phyloP scores from a whole-genome alignment of 2,113 vertebrate genomes.

The Lamprotornis superbus region DNA sequence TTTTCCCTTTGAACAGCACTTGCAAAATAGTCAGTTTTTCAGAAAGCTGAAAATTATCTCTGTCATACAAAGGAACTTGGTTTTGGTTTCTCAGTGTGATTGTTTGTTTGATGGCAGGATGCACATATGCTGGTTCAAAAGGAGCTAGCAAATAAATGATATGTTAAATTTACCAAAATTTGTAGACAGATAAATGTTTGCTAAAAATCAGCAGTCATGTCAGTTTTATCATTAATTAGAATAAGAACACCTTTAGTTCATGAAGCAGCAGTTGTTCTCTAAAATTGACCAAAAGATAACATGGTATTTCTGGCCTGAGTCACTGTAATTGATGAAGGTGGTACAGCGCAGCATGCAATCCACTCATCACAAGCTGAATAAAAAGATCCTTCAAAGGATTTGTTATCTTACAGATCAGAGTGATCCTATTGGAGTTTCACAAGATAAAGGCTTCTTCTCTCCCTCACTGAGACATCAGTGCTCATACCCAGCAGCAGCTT shows the following conservation, averaged over 20 bases:
- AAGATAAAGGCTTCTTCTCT: not conserved
- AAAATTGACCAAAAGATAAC: not conserved
- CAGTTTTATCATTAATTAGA: not conserved
- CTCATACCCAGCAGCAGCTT: not conserved
- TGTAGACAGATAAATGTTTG: not conserved
- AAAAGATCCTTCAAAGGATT: not conserved
- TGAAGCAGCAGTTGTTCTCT: not conserved
- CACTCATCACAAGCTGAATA: not conserved
- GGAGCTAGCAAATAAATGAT: not conserved
- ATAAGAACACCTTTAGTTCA: not conserved
- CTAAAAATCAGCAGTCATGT: not conserved
- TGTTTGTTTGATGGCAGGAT: not conserved
- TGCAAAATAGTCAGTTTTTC: not conserved
- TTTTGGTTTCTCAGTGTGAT: not conserved
- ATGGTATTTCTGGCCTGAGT: not conserved
- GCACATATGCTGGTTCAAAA: not conserved
- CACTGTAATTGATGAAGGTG: not conserved
- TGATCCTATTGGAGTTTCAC: not conserved
- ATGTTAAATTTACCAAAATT: not conserved
- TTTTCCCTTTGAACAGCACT: not conserved
- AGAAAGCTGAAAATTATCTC: not conserved
- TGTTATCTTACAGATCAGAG: not conserved
- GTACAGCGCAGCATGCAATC: not conserved
- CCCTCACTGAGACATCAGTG: not conserved
- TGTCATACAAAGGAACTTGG: not conserved